Evolutionary conservation across 2,113 vertebrate genomes (phyloP), one percentile per base, ranked within the genome.

Genomic region (Pitta sordida): DNA sequence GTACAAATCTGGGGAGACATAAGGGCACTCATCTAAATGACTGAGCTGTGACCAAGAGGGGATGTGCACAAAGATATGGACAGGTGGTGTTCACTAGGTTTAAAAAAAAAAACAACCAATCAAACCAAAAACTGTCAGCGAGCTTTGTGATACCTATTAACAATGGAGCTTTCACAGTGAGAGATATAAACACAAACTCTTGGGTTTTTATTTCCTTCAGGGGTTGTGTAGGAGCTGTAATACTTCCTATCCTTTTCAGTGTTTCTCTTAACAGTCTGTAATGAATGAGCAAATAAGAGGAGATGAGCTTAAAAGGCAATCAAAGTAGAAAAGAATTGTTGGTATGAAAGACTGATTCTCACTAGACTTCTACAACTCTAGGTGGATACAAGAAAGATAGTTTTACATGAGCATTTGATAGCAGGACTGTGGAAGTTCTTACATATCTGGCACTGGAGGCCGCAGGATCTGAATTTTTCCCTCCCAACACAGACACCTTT

Each of bases 251-350:
- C 9, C 8, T 19, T 84, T 84, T 64, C 62, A 65, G 46, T 79
- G 26, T 15, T 90, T 91, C 60, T 15, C 29, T 83, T 86, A 90
- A 79, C 6, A 2, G 30, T 46, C 43, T 81, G 44, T 81, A 94
- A 95, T 77, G 74, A 93, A 70, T 71, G 37, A 92, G 56, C 78
- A 95, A 92, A 65, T 93, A 94, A 69, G 51, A 37, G 6, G 4
- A 92, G 60, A 91, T 46, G 34, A 84, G 36, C 36, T 85, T 82
- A 89, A 95, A 83, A 88, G 10, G 60, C 65, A 91, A 74, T 69
- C 63, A 83, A 41, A 75, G 37, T 91, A 62, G 15, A 23, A 69
- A 30, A 32, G 44, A 91, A 91, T 34, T 80, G 58, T 36, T 64
- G 36, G 29, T 44, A 49, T 29, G 65, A 74, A 75, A 36, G 37